phyloP scores from a whole-genome alignment of 2,888 invertebrate genomes.

The Lepidocyrtinus sp. region DNA sequence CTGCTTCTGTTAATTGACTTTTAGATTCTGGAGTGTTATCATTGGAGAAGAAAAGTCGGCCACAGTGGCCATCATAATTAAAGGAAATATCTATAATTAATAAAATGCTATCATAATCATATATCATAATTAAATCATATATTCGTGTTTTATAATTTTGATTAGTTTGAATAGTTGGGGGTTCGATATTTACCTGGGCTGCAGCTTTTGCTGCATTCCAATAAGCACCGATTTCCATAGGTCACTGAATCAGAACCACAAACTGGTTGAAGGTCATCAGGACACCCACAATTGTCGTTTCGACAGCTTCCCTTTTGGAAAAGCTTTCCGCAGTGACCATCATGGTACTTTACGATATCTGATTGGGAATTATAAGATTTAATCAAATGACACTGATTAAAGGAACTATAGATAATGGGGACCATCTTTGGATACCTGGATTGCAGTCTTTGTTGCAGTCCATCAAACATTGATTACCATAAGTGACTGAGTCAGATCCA shows the following conservation, averaged over 20 bases:
- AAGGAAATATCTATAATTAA: not conserved
- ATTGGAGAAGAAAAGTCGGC: slow-evolving; percentile 29
- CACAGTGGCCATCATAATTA: slow-evolving; percentile 38
- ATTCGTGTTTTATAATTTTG: not conserved
- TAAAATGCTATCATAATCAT: not conserved
- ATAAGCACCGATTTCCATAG: slow-evolving; percentile 42
- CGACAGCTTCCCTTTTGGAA: not conserved
- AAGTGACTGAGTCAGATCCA: slow-evolving; percentile 11
- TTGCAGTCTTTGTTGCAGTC: slow-evolving; percentile 12
- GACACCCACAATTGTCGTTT: slow-evolving; percentile 26
- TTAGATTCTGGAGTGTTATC: not conserved
- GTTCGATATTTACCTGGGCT: slow-evolving; percentile 14
- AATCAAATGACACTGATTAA: not conserved
- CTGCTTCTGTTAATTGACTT: not conserved
- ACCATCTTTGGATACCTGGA: slow-evolving; percentile 4
- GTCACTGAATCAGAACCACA: slow-evolving; percentile 40
- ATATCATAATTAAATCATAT: not conserved
- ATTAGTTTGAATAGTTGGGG: not conserved
- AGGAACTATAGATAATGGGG: too few species aligned
- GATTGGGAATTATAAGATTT: not conserved
- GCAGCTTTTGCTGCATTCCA: slow-evolving; percentile 35
- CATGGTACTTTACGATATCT: not conserved
- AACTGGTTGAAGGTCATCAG: slow-evolving; percentile 28
- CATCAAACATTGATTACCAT: slow-evolving; percentile 12
- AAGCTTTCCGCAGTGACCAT: slow-evolving; percentile 13